Conservation (phyloP, 2,888 invertebrate genomes). For the Azorinus chamasolen region DNA sequence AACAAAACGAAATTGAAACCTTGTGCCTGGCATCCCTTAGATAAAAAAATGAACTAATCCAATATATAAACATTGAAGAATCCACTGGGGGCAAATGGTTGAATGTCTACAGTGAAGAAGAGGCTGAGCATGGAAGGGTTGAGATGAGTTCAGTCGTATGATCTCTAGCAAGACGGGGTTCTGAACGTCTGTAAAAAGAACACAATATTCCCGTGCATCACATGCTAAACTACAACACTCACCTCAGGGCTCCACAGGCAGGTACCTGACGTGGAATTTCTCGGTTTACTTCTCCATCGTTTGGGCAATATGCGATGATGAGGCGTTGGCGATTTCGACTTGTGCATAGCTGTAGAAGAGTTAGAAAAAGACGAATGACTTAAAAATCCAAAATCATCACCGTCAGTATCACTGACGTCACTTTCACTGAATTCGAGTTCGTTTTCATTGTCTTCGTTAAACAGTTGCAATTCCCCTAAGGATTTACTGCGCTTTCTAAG, state of each 20-base stretch:
- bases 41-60: no score
- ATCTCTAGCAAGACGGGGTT: no score
- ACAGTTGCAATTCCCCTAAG: conserved; percentile 73
- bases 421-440: conserved; percentile 45
- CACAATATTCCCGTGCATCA: no score
- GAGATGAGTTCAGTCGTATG: no score
- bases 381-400: conserved; percentile 82
- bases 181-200: no score
- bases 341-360: conserved; percentile 82
- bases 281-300: conserved; percentile 94
- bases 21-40: no score
- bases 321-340: conserved; percentile 78
- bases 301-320: conserved; percentile 80
- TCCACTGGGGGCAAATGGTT: no score
- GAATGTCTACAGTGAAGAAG: no score
- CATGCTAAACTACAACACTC: conserved; percentile 85
- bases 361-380: conserved; percentile 71
- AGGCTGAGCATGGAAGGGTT: no score
- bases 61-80: no score
- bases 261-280: conserved; percentile 92
- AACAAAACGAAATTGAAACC: no score
- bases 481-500: conserved; percentile 73
- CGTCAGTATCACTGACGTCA: conserved; percentile 77
- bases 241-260: conserved; percentile 95
- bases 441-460: conserved; percentile 59